These are phyloP conservation scores for Leptopilina myrica DNA, from an alignment of 2,888 invertebrate species.

Conservation along the genomic window DNA sequence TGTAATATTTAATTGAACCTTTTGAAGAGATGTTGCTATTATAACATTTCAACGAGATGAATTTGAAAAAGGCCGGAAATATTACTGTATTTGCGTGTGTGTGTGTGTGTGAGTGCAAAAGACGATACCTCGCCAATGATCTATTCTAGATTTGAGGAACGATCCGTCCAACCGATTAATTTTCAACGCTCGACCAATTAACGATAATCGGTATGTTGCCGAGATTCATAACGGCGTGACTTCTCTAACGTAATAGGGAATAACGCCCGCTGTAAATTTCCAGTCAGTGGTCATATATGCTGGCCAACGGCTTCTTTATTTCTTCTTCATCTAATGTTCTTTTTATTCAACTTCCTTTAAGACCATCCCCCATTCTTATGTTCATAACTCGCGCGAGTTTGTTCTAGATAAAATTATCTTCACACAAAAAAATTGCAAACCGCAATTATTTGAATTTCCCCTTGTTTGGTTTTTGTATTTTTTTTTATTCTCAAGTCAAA, in stretches of 20 bases:
- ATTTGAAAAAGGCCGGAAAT: slow-evolving; percentile 31
- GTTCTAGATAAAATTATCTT: slow-evolving; percentile 44
- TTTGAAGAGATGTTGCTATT: too few relatives aligned
- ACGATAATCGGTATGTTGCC: slow-evolving; percentile 51
- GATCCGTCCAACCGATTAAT: slow-evolving; percentile 41
- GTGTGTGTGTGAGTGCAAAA: slow-evolving; percentile 35
- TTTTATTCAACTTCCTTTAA: slow-evolving; percentile 40
- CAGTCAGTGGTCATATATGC: slow-evolving; percentile 74
- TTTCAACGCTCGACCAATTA: slow-evolving; percentile 55
- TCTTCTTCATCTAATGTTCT: slow-evolving; percentile 48
- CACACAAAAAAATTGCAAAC: slow-evolving; percentile 15
- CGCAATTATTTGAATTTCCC: slow-evolving; percentile 36
- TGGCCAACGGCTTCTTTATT: slow-evolving; percentile 68
- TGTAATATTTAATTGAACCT: too few relatives aligned
- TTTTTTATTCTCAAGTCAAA: not conserved
- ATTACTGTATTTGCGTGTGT: not conserved
- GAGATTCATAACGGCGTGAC: slow-evolving; percentile 47
- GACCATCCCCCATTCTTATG: slow-evolving; percentile 26
- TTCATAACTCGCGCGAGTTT: slow-evolving; percentile 35
- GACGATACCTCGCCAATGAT: slow-evolving; percentile 12
- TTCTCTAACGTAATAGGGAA: slow-evolving; percentile 54
- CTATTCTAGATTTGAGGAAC: slow-evolving; percentile 35
- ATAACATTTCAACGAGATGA: slow-evolving; percentile 58
- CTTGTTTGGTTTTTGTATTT: not conserved
- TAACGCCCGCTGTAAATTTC: slow-evolving; percentile 74